Conservation (phyloP, 2,797 vertebrate genomes). For the Clarias laeviceps region DNA sequence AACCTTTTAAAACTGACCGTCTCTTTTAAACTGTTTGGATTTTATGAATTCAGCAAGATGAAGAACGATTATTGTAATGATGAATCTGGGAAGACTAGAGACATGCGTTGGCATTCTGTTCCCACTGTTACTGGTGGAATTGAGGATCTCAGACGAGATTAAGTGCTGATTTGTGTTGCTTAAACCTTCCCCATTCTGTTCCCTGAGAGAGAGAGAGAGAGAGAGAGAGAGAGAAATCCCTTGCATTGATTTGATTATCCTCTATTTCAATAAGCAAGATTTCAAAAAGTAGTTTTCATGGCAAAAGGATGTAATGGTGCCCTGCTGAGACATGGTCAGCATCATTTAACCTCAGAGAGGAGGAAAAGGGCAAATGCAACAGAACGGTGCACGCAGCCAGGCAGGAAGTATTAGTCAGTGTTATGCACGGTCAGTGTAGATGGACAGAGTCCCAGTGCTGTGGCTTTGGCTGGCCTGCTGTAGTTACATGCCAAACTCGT, state of each 20-base stretch:
- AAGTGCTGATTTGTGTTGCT: conserved; percentile 66
- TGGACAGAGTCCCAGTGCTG: conserved; percentile 61
- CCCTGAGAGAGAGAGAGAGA: conserved; percentile 51
- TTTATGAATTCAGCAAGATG: conserved; percentile 52
- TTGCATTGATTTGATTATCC: conserved; percentile 21
- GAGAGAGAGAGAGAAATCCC: conserved; percentile 43
- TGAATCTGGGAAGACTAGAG: conserved; percentile 56
- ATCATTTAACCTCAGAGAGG: conserved; percentile 57
- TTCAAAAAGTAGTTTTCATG: conserved; percentile 30
- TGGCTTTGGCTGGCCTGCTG: conserved; percentile 54
- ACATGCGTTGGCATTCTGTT: conserved; percentile 51
- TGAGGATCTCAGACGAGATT: conserved; percentile 75
- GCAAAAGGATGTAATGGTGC: conserved; percentile 44
- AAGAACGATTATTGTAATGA: conserved; percentile 68
- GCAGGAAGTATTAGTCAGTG: conserved; percentile 59
- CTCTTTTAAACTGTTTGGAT: conserved; percentile 10
- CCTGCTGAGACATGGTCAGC: conserved; percentile 55
- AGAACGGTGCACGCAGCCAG: conserved; percentile 44
- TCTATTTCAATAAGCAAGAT: not conserved
- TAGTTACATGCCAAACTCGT: conserved; percentile 42
- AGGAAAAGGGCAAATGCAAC: conserved; percentile 29
- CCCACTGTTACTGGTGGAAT: conserved; percentile 63
- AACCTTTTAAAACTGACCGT: not conserved
- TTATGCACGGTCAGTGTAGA: conserved; percentile 54
- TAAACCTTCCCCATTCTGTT: conserved; percentile 62